phyloP scores from a whole-genome alignment of 2,888 invertebrate species.

The Villa cingulata region DNA sequence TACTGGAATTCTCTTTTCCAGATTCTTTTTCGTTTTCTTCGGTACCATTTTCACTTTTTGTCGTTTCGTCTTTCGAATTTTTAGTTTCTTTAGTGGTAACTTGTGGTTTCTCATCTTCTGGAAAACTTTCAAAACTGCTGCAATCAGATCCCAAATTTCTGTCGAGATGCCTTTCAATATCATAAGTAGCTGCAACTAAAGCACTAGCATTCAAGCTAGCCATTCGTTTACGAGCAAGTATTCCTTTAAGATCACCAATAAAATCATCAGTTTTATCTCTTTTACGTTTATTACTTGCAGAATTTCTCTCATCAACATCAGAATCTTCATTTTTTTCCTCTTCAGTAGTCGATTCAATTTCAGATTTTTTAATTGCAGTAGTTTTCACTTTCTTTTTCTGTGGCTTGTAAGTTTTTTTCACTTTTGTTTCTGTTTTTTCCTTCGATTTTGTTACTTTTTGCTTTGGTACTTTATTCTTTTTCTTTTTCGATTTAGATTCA shows the following conservation, averaged over 20 bases:
- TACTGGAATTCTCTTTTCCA: constrained; percentile 27
- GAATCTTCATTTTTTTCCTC: constrained; percentile 18
- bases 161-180: constrained; percentile 41
- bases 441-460: constrained; percentile 17
- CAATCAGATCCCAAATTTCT: constrained; percentile 30
- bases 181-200: constrained; percentile 78
- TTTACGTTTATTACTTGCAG: constrained; percentile 11
- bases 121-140: constrained; percentile 30
- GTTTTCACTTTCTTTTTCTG: constrained; percentile 21
- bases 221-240: constrained; percentile 81
- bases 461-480: constrained; percentile 10
- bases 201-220: constrained; percentile 83
- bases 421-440: constrained; percentile 22
- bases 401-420: constrained; percentile 21
- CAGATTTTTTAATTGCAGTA: constrained; percentile 28
- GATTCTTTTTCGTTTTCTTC: constrained; percentile 21
- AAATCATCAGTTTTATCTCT: constrained; percentile 26
- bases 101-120: constrained; percentile 19
- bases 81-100: constrained; percentile 6
- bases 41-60: constrained; percentile 14
- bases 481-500: constrained; percentile 12
- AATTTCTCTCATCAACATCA: constrained; percentile 13
- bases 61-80: constrained; percentile 14
- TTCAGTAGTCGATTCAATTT: constrained; percentile 21
- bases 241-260: constrained; percentile 57